A percentile compares a stretch with the other conserved stretches of the same genome.
phyloP scores from a whole-genome alignment of 2,888 invertebrate species.

The Pristionchus mayeri region DNA sequence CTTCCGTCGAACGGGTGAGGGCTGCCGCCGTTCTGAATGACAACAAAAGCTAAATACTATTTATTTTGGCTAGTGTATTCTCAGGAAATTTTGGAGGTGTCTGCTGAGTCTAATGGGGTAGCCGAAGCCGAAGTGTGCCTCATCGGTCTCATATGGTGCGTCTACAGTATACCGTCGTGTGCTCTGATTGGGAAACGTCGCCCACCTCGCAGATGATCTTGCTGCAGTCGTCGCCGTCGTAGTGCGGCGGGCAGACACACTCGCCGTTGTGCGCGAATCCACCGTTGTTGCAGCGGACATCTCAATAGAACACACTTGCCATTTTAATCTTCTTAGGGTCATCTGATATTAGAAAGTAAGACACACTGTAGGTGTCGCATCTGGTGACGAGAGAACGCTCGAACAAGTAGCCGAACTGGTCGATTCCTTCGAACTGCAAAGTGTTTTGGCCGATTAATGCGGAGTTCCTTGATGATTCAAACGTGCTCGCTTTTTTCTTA shows the following conservation, averaged over 20 bases:
- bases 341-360: no score
- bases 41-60: no score
- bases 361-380: slow-evolving; percentile 61
- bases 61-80: no score
- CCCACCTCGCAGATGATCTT: slow-evolving; percentile 37
- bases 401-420: slow-evolving; percentile 71
- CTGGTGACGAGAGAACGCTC: slow-evolving; percentile 62
- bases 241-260: slow-evolving; percentile 62
- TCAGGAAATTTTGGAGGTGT: no score
- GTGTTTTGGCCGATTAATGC: neutral
- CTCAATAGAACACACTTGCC: no score
- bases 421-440: slow-evolving; percentile 68
- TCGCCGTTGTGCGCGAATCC: slow-evolving; percentile 65
- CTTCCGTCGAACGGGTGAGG: slow-evolving; percentile 51
- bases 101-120: neutral
- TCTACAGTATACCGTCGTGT: no score
- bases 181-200: neutral
- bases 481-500: neutral
- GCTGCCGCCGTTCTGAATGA: slow-evolving; percentile 65
- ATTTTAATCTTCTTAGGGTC: no score
- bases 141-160: neutral
- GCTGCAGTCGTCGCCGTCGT: slow-evolving; percentile 46
- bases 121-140: no score
- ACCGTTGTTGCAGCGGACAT: slow-evolving; percentile 59
- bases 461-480: no score